These are phyloP conservation scores for Tachysurus vachellii DNA, from an alignment of 2,113 vertebrate genomes.

Conservation along the genomic window DNA sequence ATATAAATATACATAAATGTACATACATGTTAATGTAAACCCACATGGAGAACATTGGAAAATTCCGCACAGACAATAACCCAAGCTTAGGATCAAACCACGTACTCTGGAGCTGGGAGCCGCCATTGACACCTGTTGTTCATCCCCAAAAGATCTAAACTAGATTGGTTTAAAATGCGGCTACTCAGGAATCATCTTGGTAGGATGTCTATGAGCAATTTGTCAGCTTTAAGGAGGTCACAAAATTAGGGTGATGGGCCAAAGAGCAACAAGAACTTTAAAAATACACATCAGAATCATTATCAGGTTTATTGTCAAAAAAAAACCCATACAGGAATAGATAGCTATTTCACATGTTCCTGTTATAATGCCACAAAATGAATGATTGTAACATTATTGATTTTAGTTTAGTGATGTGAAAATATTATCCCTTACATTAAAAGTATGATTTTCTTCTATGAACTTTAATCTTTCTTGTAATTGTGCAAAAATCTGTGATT, in stretches of 20 bases:
- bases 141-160: background rate
- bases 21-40: background rate
- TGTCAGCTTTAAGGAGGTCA: background rate
- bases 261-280: background rate
- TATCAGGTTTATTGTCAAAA: no score
- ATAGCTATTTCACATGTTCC: background rate
- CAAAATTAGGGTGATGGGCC: background rate
- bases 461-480: background rate
- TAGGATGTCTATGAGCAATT: background rate
- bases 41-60: background rate
- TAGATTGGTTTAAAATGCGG: background rate
- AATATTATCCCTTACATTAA: background rate
- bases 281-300: background rate
- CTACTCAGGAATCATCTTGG: background rate
- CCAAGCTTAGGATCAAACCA: background rate
- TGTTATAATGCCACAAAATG: background rate
- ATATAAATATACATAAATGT: no score
- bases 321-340: no score
- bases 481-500: background rate
- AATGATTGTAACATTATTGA: background rate
- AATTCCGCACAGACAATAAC: background rate
- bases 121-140: background rate
- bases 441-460: background rate
- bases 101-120: background rate
- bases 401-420: background rate